Conservation (phyloP, 2,888 invertebrate species). For the Bhutanitis thaidina region DNA sequence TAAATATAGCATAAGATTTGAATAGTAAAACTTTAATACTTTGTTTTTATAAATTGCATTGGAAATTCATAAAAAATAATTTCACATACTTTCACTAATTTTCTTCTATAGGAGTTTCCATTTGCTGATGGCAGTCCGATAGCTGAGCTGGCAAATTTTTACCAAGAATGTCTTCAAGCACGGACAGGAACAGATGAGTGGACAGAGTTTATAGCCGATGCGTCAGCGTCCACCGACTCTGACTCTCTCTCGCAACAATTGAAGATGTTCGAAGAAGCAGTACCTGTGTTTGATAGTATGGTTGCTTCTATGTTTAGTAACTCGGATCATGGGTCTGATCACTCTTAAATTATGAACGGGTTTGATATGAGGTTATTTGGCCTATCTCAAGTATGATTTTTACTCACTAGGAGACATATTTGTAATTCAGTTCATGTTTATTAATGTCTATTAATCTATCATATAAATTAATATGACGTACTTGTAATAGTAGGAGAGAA, state of each 20-base stretch:
- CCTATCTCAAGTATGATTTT: no score
- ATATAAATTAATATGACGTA: no score
- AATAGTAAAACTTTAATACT: no score
- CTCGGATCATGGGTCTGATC: conserved; percentile 50
- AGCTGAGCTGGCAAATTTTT: conserved; percentile 88
- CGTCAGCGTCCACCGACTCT: conserved; percentile 41
- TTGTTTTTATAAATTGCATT: no score
- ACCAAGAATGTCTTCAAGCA: conserved; percentile 88
- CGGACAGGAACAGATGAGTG: conserved; percentile 56
- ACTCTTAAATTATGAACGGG: conserved; percentile 27
- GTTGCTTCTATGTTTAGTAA: conserved; percentile 84
- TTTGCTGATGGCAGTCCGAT: conserved; percentile 87
- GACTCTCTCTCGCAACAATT: conserved; percentile 85
- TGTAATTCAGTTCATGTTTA: no score
- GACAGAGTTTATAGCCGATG: conserved; percentile 39
- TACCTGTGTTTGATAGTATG: conserved; percentile 88
- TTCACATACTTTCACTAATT: no score
- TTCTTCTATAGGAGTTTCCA: conserved; percentile 83
- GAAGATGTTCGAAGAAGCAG: conserved; percentile 86
- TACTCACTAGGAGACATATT: no score
- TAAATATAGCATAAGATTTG: conserved; percentile 32
- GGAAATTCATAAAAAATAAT: no score
- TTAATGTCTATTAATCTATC: no score
- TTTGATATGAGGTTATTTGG: no score
- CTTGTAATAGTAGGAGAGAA: neutral